Conservation (phyloP, 2,797 vertebrate genomes). For the Lates japonicus region DNA sequence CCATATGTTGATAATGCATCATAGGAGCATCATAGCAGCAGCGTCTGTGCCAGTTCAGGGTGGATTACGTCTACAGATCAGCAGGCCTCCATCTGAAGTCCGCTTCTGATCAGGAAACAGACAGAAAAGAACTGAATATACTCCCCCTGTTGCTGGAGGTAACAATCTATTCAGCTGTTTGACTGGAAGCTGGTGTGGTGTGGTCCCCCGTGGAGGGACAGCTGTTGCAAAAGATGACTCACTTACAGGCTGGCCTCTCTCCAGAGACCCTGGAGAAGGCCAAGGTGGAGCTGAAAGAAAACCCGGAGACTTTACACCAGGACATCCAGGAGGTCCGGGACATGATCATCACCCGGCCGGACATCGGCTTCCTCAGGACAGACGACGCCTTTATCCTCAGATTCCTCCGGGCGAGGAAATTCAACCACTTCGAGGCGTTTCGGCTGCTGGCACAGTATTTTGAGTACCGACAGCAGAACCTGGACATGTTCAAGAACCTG, state of each 20-base stretch:
- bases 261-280: slow-evolving; percentile 99
- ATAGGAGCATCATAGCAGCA: slow-evolving; percentile 54
- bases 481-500: slow-evolving; percentile 99
- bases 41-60: slow-evolving; percentile 64
- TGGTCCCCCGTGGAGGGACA: slow-evolving; percentile 63
- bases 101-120: slow-evolving; percentile 43
- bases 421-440: slow-evolving; percentile 99
- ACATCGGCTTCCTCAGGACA: slow-evolving; percentile 98
- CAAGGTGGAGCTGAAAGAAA: slow-evolving; percentile 97
- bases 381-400: slow-evolving; percentile 98
- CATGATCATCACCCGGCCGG: slow-evolving; percentile 98
- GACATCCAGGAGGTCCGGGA: slow-evolving; percentile 99
- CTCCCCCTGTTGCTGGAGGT: slow-evolving; percentile 67
- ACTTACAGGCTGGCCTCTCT: slow-evolving; percentile 97
- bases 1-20: slow-evolving; percentile 50
- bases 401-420: slow-evolving; percentile 97
- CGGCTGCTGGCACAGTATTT: slow-evolving; percentile 98
- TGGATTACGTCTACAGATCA: slow-evolving; percentile 73
- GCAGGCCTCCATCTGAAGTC: slow-evolving; percentile 74
- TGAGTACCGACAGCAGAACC: slow-evolving; percentile 98
- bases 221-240: slow-evolving; percentile 92
- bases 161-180: slow-evolving; percentile 24
- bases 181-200: slow-evolving; percentile 40
- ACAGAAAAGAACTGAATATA: not conserved
- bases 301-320: slow-evolving; percentile 97